Evolutionary conservation across 2,797 vertebrate genomes (phyloP).

Genomic region (Nasua narica): DNA sequence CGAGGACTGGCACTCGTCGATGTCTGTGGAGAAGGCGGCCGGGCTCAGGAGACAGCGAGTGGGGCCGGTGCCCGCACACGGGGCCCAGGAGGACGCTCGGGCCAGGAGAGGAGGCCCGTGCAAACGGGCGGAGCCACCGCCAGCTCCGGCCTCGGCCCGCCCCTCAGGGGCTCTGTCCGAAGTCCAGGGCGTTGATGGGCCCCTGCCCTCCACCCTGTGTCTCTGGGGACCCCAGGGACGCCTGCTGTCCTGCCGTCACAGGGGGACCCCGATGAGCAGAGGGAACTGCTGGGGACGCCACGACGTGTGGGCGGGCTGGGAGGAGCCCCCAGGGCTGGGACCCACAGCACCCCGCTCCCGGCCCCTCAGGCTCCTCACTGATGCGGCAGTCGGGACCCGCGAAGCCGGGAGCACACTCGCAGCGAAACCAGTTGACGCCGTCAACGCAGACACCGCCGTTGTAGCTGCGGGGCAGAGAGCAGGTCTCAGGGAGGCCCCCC

Average conservation of each 20-base stretch:
- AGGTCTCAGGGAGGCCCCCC: background rate
- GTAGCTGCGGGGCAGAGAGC: slow-evolving; percentile 85
- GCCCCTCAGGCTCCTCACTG: slow-evolving; percentile 87
- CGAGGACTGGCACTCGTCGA: slow-evolving; percentile 96
- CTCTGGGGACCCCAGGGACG: too few relatives aligned
- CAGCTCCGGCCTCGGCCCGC: accelerated
- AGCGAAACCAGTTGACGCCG: slow-evolving; percentile 97
- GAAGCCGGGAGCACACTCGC: slow-evolving; percentile 93
- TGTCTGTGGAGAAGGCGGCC: slow-evolving; percentile 81
- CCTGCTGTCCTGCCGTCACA: too few relatives aligned
- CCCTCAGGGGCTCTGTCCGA: background rate
- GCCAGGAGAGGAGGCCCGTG: background rate
- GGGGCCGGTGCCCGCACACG: accelerated
- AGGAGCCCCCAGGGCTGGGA: too few relatives aligned
- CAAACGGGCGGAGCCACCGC: accelerated
- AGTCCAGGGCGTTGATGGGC: accelerated
- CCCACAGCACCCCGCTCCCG: background rate
- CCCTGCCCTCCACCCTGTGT: too few relatives aligned
- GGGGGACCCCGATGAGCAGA: too few relatives aligned
- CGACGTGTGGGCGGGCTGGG: too few relatives aligned
- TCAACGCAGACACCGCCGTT: slow-evolving; percentile 95
- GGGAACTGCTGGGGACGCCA: too few relatives aligned
- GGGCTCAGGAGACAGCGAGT: accelerated
- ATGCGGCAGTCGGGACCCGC: slow-evolving; percentile 98
- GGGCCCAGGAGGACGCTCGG: accelerated